Percentiles rank a stretch among this genome's conserved stretches.
These are phyloP conservation scores for Ploceus nigricollis DNA, from an alignment of 2,113 vertebrate genomes.

Conservation along the genomic window DNA sequence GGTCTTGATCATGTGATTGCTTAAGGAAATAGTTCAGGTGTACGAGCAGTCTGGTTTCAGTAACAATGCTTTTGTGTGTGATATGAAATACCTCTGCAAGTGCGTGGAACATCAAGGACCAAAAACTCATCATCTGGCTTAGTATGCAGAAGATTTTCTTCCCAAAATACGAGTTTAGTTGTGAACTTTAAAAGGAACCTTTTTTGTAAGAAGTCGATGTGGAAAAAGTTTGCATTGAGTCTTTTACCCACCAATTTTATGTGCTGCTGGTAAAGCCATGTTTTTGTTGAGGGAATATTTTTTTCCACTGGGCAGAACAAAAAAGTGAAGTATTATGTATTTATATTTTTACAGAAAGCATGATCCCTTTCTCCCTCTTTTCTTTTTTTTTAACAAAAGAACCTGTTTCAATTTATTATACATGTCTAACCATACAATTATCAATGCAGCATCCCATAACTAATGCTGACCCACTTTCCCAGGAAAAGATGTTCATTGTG, in stretches of 20 bases:
- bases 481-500: slow-evolving; percentile 77
- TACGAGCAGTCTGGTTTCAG: not conserved
- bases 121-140: not conserved
- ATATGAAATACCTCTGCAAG: not conserved
- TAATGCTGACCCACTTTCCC: slow-evolving; percentile 74
- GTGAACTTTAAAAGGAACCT: not conserved
- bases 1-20: not conserved
- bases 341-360: slow-evolving; percentile 58
- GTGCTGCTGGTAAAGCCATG: not conserved
- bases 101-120: not conserved
- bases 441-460: slow-evolving; percentile 65
- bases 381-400: slow-evolving; percentile 52
- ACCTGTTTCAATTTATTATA: slow-evolving; percentile 64
- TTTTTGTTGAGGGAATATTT: slow-evolving; percentile 16
- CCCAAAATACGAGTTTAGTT: not conserved
- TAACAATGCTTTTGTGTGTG: not conserved
- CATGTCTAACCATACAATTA: slow-evolving; percentile 65
- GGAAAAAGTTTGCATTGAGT: not conserved
- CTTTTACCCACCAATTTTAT: not conserved
- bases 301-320: not conserved
- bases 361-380: slow-evolving; percentile 51
- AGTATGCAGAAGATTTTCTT: not conserved
- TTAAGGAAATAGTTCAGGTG: not conserved
- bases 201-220: not conserved
- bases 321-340: slow-evolving; percentile 10